phyloP scores from a whole-genome alignment of 2,113 vertebrate species.

The Misgurnus anguillicaudatus region DNA sequence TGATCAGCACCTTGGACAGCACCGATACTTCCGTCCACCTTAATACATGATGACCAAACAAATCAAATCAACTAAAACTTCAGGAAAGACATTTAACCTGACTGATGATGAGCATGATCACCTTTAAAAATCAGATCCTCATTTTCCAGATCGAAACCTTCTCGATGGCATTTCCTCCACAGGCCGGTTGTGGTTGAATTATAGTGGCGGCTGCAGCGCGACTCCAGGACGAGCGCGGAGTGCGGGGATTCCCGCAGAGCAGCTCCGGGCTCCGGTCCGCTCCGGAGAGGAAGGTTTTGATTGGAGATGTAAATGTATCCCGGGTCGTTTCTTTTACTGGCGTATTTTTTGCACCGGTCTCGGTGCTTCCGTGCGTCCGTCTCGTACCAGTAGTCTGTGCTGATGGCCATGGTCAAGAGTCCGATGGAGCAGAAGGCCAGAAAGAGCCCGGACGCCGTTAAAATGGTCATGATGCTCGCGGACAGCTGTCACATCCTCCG shows the following conservation, averaged over 20 bases:
- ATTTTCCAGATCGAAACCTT: slow-evolving; percentile 84
- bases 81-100: too few species aligned
- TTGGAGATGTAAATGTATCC: slow-evolving; percentile 87
- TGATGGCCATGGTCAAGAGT: slow-evolving; percentile 82
- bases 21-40: slow-evolving; percentile 39
- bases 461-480: slow-evolving; percentile 86
- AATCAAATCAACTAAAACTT: background rate
- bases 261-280: slow-evolving; percentile 68
- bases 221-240: slow-evolving; percentile 79
- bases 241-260: slow-evolving; percentile 72
- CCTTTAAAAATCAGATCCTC: slow-evolving; percentile 89
- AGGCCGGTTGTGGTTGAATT: slow-evolving; percentile 88
- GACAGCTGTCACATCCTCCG: slow-evolving; percentile 59
- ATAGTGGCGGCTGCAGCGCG: slow-evolving; percentile 85
- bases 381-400: slow-evolving; percentile 92
- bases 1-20: slow-evolving; percentile 76
- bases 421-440: slow-evolving; percentile 86
- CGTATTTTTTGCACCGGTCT: slow-evolving; percentile 85
- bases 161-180: slow-evolving; percentile 86
- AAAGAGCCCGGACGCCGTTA: slow-evolving; percentile 84
- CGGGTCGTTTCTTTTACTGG: slow-evolving; percentile 84
- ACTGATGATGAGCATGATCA: slow-evolving; percentile 22
- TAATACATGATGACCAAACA: slow-evolving; percentile 16
- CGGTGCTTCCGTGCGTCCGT: slow-evolving; percentile 87
- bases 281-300: slow-evolving; percentile 85